These are phyloP conservation scores for Heloderma charlesbogerti DNA, from an alignment of 2,113 vertebrate species.

Conservation along the genomic window DNA sequence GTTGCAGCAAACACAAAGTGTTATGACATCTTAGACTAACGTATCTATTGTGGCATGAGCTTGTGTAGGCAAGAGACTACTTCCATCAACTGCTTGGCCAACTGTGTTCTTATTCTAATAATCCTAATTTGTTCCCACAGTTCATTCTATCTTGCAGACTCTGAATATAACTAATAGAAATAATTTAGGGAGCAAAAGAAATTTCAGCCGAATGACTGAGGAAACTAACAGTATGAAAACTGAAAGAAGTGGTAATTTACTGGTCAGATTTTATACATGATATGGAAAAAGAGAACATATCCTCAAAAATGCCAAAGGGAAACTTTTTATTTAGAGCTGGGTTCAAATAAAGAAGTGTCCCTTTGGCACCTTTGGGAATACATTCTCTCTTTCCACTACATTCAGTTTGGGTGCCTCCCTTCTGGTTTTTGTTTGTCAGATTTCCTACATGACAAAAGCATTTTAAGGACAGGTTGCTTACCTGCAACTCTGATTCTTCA, in stretches of 20 bases:
- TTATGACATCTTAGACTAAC: background rate
- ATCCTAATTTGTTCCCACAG: background rate
- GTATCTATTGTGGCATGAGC: background rate
- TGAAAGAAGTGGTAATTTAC: background rate
- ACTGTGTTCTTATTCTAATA: background rate
- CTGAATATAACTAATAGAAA: background rate
- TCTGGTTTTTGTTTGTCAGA: too few species aligned
- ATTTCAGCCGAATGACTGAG: background rate
- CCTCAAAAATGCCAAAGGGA: too few species aligned
- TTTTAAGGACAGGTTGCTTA: background rate
- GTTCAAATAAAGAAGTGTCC: too few species aligned
- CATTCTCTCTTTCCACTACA: too few species aligned
- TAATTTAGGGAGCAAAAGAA: background rate
- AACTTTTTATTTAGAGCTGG: too few species aligned
- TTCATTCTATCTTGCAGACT: background rate
- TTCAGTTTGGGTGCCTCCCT: too few species aligned
- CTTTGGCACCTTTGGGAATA: too few species aligned
- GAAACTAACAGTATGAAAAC: background rate
- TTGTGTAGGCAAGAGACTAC: background rate
- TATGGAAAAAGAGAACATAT: too few species aligned
- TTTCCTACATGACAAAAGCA: background rate
- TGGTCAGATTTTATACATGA: background rate
- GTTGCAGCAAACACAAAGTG: background rate
- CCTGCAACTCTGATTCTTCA: too few species aligned
- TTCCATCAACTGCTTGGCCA: background rate